Percentiles rank a stretch among this genome's conserved stretches.
Evolutionary conservation across 2,113 vertebrate genomes (phyloP).

Genomic region (Sialia sialis): DNA sequence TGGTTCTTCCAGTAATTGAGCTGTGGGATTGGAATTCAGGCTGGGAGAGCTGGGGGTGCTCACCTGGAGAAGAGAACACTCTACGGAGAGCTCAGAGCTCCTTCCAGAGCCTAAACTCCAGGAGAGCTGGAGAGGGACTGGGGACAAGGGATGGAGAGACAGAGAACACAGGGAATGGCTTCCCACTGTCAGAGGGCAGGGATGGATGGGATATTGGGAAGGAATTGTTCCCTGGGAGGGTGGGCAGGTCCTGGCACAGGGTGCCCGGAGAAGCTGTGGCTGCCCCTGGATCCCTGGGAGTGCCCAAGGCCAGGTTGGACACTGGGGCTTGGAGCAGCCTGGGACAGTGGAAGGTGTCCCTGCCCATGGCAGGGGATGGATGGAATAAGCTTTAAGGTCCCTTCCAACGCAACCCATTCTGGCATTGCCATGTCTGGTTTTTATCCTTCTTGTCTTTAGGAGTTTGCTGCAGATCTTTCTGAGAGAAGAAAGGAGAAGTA

Average conservation of each 20-base stretch:
- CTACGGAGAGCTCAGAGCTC: background rate
- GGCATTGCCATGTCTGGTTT: background rate
- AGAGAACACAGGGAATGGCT: background rate
- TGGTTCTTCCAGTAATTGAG: background rate
- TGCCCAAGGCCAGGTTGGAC: accelerated
- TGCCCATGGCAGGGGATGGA: background rate
- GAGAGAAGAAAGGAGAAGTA: background rate
- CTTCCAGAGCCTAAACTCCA: background rate
- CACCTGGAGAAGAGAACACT: background rate
- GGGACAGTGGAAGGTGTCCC: background rate
- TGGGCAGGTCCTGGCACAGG: background rate
- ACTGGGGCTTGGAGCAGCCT: accelerated
- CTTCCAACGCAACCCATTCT: background rate
- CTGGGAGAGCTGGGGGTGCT: background rate
- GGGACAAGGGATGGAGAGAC: background rate
- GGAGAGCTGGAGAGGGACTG: background rate
- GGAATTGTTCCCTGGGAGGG: background rate
- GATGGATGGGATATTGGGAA: accelerated
- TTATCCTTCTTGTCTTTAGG: background rate
- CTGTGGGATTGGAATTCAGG: background rate
- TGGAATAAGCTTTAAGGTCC: background rate
- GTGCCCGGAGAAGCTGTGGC: background rate
- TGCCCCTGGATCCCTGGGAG: background rate
- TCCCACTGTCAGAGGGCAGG: background rate
- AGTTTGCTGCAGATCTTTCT: background rate